Evolutionary conservation across 2,797 vertebrate genomes (phyloP).

Genomic region (Hippopotamyrus pictus): DNA sequence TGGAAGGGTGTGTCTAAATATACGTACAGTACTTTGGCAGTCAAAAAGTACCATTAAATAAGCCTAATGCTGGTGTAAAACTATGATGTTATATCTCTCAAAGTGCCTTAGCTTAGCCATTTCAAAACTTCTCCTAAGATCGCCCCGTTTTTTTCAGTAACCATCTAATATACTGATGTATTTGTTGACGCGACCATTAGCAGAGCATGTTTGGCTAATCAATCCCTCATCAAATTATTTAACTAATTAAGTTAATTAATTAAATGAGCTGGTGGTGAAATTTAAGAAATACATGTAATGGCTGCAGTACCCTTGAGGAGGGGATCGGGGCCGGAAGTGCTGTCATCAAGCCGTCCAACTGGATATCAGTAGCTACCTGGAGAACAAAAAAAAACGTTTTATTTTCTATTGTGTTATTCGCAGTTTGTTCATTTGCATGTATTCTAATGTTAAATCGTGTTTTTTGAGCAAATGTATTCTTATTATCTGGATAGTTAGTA

Average conservation of each 20-base stretch:
- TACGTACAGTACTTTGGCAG: not conserved
- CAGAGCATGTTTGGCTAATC: not conserved
- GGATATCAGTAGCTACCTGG: not conserved
- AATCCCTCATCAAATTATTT: not conserved
- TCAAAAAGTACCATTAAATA: not conserved
- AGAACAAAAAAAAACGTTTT: not conserved
- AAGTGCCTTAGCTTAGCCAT: not conserved
- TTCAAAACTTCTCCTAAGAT: not conserved
- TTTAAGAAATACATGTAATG: not conserved
- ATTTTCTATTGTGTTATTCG: not conserved
- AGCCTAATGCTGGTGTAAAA: not conserved
- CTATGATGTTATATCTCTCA: not conserved
- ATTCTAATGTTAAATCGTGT: not conserved
- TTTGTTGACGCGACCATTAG: not conserved
- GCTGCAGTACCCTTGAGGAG: not conserved
- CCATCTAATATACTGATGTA: not conserved
- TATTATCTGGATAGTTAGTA: not conserved
- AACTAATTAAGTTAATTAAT: not conserved
- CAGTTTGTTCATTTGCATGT: not conserved
- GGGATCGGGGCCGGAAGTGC: not conserved
- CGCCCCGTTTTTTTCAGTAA: not conserved
- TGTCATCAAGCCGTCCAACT: not conserved
- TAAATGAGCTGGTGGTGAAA: not conserved
- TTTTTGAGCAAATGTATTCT: not conserved
- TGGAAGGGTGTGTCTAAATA: not conserved